Base-by-base conservation (phyloP, 2,888 invertebrate genomes). In the Chydorus sphaericus region DNA sequence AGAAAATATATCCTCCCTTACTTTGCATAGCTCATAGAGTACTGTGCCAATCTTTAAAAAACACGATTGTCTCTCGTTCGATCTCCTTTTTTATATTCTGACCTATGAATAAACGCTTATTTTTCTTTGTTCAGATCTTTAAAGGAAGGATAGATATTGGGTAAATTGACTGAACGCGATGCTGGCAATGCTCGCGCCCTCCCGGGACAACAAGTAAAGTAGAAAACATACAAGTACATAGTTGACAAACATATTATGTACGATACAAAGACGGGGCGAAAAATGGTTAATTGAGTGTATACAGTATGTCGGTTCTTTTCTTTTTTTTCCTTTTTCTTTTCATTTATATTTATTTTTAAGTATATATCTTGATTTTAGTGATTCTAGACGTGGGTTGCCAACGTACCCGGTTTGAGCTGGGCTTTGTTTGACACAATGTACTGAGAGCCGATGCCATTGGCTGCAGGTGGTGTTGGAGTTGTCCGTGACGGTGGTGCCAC, bases 381-480 rank as follows among this genome's bases (percentile, higher is more conserved):
- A 16, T n/a, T 20, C 29, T 77, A 79, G 73, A 80, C 80, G 66
- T 80, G 80, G 67, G 80, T 80, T 62, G 80, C 80, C 68, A 80
- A 72, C 50, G 78, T 77, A 59, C 78, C 78, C 54, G 79, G 73
- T 66, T 79, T 80, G 53, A 79, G 75, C 61, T 77, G 65, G 48
- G 62, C 75, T 55, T 66, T 64, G 54, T 76, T 74, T 59, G 78
- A 74, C 54, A 75, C 71, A 61, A 76, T 77, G 64, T 76, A 76
- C 64, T 75, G 76, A 63, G 71, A 71, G 48, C 73, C 72, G 11
- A 73, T 71, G 44, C 73, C 71, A 68, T 78, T 78, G 58, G 76
- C 77, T 61, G 71, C 73, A 55, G 72, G 72, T 59, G 74, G 73
- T 65, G 74, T 71, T 56, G 65, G 59, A 52, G 26, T 14, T 20